Evolutionary conservation across 92 coral and sea anemone genomes (phyloP).

Genomic region (Parazoanthus darwini): DNA sequence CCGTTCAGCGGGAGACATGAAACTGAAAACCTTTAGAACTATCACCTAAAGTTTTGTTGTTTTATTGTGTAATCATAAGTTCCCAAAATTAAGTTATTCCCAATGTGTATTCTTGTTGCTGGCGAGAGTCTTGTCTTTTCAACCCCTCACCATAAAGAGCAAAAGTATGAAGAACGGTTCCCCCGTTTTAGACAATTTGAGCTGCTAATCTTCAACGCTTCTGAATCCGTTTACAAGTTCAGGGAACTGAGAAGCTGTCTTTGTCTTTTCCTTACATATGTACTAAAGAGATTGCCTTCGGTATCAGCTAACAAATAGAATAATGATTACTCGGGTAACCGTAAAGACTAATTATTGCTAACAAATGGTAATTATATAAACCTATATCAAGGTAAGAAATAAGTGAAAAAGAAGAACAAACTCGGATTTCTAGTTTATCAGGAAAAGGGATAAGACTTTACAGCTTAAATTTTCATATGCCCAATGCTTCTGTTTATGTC

Average conservation of each 20-base stretch:
- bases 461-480: no score
- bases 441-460: background rate
- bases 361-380: no score
- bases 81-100: background rate
- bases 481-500: background rate
- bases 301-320: background rate
- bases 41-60: background rate
- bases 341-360: background rate
- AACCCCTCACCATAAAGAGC: background rate
- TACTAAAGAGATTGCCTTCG: background rate
- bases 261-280: background rate
- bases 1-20: conserved; percentile 1
- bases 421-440: background rate
- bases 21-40: background rate
- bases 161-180: background rate
- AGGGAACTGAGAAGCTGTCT: no score
- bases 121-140: background rate
- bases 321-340: background rate
- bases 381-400: background rate
- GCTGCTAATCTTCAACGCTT: background rate
- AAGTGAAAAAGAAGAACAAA: background rate
- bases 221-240: background rate
- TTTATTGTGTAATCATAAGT: background rate
- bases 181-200: background rate
- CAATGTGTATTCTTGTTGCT: background rate